A percentile compares a stretch with the other conserved stretches of the same genome.
These are phyloP conservation scores for Drosophila buzzatii DNA, from an alignment of 2,888 invertebrate genomes.

Conservation along the genomic window DNA sequence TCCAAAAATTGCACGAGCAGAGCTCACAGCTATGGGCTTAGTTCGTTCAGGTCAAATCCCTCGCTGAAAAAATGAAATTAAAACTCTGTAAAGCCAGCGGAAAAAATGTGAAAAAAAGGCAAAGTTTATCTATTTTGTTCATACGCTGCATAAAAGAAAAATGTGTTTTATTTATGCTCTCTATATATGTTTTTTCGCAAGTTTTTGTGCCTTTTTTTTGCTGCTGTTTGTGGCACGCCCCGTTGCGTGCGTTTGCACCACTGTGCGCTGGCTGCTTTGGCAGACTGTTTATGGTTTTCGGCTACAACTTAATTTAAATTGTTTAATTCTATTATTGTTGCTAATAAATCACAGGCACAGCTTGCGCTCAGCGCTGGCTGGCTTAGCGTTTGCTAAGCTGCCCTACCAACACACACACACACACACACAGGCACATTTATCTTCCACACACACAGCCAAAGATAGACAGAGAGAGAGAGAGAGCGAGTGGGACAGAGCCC, in stretches of 20 bases:
- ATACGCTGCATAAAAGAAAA: conserved; percentile 29
- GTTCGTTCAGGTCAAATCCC: conserved; percentile 7
- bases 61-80: not conserved
- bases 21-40: conserved; percentile 19
- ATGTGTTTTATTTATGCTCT: conserved; percentile 10
- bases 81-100: not conserved
- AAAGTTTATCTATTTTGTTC: conserved; percentile 5
- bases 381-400: conserved; percentile 79
- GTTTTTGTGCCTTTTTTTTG: no score
- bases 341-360: conserved; percentile 83
- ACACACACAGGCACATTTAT: conserved; percentile 65
- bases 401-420: conserved; percentile 40
- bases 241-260: conserved; percentile 47
- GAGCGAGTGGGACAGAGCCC: not conserved
- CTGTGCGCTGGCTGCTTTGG: conserved; percentile 56
- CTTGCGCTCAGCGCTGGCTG: conserved; percentile 74
- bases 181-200: not conserved
- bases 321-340: conserved; percentile 84
- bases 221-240: conserved; percentile 47
- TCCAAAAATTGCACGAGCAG: not conserved
- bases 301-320: conserved; percentile 84
- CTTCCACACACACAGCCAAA: conserved; percentile 46
- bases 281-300: conserved; percentile 81
- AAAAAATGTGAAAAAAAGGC: not conserved
- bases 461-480: not conserved